Conservation (phyloP, 1,140 invertebrate species). For the Drosophila nebulosa region DNA sequence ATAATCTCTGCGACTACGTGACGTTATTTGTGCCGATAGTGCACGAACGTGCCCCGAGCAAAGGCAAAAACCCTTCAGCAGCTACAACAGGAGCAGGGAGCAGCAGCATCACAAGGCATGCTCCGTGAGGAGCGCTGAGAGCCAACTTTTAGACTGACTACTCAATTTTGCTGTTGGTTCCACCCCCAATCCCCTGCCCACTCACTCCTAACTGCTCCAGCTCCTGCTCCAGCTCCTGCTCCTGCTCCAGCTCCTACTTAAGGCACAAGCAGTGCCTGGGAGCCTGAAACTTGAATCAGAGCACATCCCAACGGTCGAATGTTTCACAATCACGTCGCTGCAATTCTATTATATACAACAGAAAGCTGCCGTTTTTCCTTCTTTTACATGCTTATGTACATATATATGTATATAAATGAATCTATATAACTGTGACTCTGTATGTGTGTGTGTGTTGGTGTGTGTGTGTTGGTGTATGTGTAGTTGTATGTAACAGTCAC, state of each 20-base stretch:
- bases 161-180: constrained; percentile 60
- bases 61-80: constrained; percentile 15
- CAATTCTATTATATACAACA: constrained; percentile 80
- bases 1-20: constrained; percentile 81
- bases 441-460: constrained; percentile 20
- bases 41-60: constrained; percentile 69
- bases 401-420: constrained; percentile 27
- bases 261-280: constrained; percentile 47
- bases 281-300: constrained; percentile 79
- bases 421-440: constrained; percentile 14
- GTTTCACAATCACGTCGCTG: constrained; percentile 81
- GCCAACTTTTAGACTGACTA: constrained; percentile 47
- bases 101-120: constrained; percentile 40
- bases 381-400: constrained; percentile 17
- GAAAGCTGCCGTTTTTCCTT: constrained; percentile 21
- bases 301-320: constrained; percentile 81
- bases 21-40: constrained; percentile 81
- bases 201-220: no score
- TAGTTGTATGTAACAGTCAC: constrained; percentile 50
- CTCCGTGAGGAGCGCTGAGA: constrained; percentile 52
- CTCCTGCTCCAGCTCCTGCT: neutral
- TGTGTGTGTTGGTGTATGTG: constrained; percentile 31
- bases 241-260: constrained; percentile 2
- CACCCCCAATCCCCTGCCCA: constrained; percentile 16
- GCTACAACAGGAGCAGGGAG: neutral